Evolutionary conservation across 2,888 invertebrate species (phyloP), one percentile per base, ranked within the genome.

Genomic region (Acronicta alni): DNA sequence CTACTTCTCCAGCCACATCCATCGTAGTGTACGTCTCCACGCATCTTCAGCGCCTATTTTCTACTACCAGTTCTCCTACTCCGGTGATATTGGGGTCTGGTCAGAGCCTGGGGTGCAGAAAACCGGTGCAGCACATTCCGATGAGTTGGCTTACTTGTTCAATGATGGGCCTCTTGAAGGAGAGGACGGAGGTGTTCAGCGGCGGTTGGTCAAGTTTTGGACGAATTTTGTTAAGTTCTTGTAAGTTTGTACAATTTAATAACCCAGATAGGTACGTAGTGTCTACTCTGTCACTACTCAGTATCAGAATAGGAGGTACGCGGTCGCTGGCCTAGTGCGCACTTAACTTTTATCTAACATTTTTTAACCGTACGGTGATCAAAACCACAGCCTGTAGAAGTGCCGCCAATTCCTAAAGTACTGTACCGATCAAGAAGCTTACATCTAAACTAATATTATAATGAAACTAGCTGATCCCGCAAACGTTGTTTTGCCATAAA

Each of bases 61-160:
- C 72, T 87, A 83, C 71, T 94, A 94, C 69, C 89, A 88, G 79
- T 92, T 93, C 75, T 90, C 91, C 0, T 77, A 91, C 69, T 61
- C 77, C 1, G 86, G 91, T 2, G 66, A 75, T 8, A 60, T 73
- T 1, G 93, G 93, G 1, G 87, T 91, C 9, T 82, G 80, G 32
- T 66, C 81, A 0, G 89, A 89, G 53, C 82, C 82, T 1, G 84
- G 82, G 1, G 56, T 86, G 8, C 58, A 63, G 10, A 93, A 92
- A 72, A 57, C 39, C 0, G 93, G 94, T 0, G 92, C 93, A 0
- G 90, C 92, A 0, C 91, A 93, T 64, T 89, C 91, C 0, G 94
- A 94, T 46, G 94, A 94, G 64, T 78, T 94, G 49, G 89, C 84
- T 0, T 91, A 90, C 61, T 63, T 94, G 53, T 92, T 93, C 56